phyloP scores from a whole-genome alignment of 2,797 vertebrate genomes.

The Phataginus tetradactyla region DNA sequence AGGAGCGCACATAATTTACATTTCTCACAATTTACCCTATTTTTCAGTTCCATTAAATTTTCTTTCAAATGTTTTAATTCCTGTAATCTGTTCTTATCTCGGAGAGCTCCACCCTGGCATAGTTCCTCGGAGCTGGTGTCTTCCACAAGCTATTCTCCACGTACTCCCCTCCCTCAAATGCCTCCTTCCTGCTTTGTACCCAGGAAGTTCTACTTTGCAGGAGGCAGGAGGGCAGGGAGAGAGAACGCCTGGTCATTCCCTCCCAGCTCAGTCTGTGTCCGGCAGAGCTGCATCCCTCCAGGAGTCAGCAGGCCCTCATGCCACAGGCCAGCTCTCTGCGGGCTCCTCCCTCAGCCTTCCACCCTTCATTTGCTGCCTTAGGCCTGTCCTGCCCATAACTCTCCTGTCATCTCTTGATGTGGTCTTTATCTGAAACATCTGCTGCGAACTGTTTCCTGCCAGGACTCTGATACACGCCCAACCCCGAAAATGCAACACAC shows the following conservation, averaged over 20 bases:
- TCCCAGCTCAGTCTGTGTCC: not conserved
- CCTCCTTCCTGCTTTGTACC: not conserved
- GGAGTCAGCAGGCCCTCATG: not conserved
- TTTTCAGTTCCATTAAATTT: slow-evolving; percentile 12
- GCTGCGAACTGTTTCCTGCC: not conserved
- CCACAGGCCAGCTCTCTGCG: not conserved
- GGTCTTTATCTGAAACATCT: slow-evolving; percentile 47
- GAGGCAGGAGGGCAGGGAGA: not conserved
- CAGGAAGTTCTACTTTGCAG: not conserved
- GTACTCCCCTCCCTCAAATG: not conserved
- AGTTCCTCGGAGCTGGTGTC: not conserved
- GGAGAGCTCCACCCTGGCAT: not conserved
- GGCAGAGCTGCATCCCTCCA: not conserved
- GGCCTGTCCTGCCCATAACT: not conserved
- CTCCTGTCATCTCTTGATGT: not conserved
- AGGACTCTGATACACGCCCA: not conserved
- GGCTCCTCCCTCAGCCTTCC: not conserved
- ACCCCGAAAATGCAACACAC: not conserved
- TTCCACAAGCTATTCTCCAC: not conserved
- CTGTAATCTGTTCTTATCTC: not conserved
- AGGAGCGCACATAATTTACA: slow-evolving; percentile 18
- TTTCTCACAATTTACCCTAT: slow-evolving; percentile 19
- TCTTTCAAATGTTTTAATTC: not conserved
- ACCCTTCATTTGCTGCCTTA: not conserved
- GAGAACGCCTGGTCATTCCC: not conserved